Base-by-base conservation (phyloP, 2,888 invertebrate species). In the Orchesellides sinensis region DNA sequence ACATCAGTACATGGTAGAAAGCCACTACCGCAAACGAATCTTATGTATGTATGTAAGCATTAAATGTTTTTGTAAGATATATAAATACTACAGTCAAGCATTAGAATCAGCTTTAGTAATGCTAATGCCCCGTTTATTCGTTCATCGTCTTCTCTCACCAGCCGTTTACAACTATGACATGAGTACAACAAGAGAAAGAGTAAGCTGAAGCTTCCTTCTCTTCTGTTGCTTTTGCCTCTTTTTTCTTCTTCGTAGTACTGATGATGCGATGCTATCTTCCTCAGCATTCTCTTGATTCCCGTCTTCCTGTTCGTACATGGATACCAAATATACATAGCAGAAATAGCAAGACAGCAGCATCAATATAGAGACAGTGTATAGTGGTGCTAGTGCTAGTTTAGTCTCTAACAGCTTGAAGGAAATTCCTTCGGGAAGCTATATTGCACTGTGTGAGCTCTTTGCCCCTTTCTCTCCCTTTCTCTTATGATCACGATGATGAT, bases 371-470 rank as follows among this genome's bases (percentile, higher is more conserved):
- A n/a, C 23, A 25, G 25, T 5, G 27, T 27, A 25, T 2, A 23
- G 27, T 8, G 49, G 65, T 21, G n/a, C 14, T 21, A 21, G 63
- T 12, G 35, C 40, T 19, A 75, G 56, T 52, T 69, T 79, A 23
- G n/a, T n/a, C 63, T 65, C 54, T 70, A 79, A 79, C 79, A 79
- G 79, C 79, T 79, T 79, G 79, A 56, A 56, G 47, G 66, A 72
- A 79, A 72, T 79, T 79, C 79, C 72, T 79, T 49, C 79, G 79
- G 79, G 79, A 79, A 79, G 72, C 40, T 65, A 66, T 70, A 45
- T 35, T 52, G 79, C 21, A 49, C 27, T 49, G 27, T 3, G 70
- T 23, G 54, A 70, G 70, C 32, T 70, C 54, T 70, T 70, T 54
- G 70, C 70, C 70, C 54, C 70, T 70, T 69, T 49, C 35, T 52